These are phyloP conservation scores for Brachypalpus laphriformis DNA, from an alignment of 2,888 invertebrate genomes.

Conservation along the genomic window DNA sequence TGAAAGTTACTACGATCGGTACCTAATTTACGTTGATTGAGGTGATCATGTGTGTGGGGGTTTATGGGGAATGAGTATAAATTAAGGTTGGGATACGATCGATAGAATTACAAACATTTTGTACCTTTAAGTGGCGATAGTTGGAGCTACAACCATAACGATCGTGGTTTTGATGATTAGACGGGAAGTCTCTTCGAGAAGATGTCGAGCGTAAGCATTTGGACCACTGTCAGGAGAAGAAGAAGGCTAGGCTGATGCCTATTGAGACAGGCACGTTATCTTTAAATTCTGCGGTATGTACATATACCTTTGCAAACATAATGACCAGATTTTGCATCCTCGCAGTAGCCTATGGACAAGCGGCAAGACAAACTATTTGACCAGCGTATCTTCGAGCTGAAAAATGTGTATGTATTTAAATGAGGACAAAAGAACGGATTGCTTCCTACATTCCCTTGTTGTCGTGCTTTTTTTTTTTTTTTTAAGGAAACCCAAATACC, in stretches of 20 bases:
- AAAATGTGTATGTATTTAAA: constrained; percentile 16
- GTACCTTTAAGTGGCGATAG: neutral
- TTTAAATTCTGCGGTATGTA: too few relatives aligned
- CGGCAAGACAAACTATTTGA: too few relatives aligned
- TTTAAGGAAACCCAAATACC: too few relatives aligned
- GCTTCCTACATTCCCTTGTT: constrained; percentile 27
- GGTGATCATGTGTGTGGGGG: constrained; percentile 5
- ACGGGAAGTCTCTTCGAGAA: too few relatives aligned
- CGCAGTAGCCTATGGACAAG: too few relatives aligned
- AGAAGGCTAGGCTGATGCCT: too few relatives aligned
- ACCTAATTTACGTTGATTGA: neutral
- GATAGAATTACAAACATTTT: neutral
- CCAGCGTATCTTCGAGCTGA: too few relatives aligned
- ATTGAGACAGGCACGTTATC: neutral
- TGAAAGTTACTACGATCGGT: constrained; percentile 20
- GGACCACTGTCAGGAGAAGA: too few relatives aligned
- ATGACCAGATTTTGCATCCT: too few relatives aligned
- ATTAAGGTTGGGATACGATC: constrained; percentile 3
- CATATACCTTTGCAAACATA: too few relatives aligned
- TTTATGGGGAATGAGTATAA: neutral
- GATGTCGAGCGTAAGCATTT: too few relatives aligned
- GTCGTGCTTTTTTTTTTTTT: too few relatives aligned
- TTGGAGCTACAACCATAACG: neutral
- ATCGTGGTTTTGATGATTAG: neutral
- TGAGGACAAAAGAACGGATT: neutral